Evolutionary conservation across 2,888 invertebrate species (phyloP), one percentile per base, ranked within the genome.

Genomic region (Cinara cedri): DNA sequence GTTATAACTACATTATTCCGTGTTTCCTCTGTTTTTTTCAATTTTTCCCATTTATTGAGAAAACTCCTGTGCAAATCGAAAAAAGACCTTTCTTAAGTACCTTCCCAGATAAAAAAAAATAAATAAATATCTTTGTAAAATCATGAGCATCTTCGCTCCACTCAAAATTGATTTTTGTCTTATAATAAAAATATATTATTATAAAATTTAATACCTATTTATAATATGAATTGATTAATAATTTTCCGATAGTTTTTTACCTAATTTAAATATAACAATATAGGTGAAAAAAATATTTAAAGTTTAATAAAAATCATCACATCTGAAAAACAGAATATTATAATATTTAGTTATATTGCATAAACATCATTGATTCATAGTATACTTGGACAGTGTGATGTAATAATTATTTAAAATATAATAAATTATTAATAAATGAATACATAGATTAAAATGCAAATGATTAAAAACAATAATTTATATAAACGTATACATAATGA

Each of bases 381-480:
- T 63, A 63, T 42, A 1, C 63, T 63, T n/a, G 42, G 13, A 63
- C 13, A n/a, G 19, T 2, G 19, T 63, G 16, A 42, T 62, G n/a
- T 9, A 42, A n/a, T 34, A 42, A 63, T 42, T 63, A 44, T 63
- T 63, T 65, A 65, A 44, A 14, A 34, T 21, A 44, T 44, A 44
- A 44, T 44, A 44, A 19, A 21, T 44, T 21, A 63, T n/a, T 44
- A 42, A 62, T 42, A 42, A 34, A 62, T 3, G 11, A 63, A 63
- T 21, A 21, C 8, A 60, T 26, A 26, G 13, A 44, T 44, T 55
- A 55, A 71, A 44, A 21, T 13, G 14, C 19, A 55, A 16, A 42
- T 21, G 10, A 10, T 57, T 54, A 71, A 72, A 57, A 26, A 54
- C 51, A 24, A 60, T 57, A 13, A 46, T 57, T n/a, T 26, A 49